Evolutionary conservation across 1,140 invertebrate genomes (phyloP).

Genomic region (Nebria ingens): DNA sequence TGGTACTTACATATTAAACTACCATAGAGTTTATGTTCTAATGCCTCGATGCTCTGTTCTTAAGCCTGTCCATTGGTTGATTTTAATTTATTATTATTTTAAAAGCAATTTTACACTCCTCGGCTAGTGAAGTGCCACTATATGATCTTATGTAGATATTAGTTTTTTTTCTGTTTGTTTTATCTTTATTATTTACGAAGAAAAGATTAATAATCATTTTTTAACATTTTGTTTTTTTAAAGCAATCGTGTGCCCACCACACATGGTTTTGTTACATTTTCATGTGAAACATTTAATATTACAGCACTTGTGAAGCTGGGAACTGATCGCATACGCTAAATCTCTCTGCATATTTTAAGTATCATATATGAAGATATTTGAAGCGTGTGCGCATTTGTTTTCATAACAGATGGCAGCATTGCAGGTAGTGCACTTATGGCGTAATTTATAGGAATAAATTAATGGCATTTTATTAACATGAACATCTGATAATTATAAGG

Average conservation of each 20-base stretch:
- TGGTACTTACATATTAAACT: constrained; percentile 1
- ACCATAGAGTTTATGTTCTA: neutral
- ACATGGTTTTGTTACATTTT: neutral
- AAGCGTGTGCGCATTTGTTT: neutral
- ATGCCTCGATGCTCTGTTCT: constrained; percentile 1
- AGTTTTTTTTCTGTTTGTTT: neutral
- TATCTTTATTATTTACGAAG: neutral
- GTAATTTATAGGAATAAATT: too few relatives aligned
- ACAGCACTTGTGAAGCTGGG: constrained; percentile 13
- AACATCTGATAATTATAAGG: too few relatives aligned
- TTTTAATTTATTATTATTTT: neutral
- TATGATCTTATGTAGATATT: neutral
- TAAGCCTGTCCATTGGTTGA: neutral
- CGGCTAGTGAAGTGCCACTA: neutral
- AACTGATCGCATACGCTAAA: too few relatives aligned
- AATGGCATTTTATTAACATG: too few relatives aligned
- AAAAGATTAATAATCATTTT: too few relatives aligned
- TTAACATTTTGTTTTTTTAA: constrained; percentile 18
- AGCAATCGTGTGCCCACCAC: constrained; percentile 33
- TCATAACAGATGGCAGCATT: neutral
- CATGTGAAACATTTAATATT: constrained; percentile 19
- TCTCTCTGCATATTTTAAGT: too few relatives aligned
- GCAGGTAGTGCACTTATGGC: too few relatives aligned
- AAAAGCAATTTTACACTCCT: constrained; percentile 1
- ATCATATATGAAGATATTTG: too few relatives aligned